phyloP scores from a whole-genome alignment of 2,888 invertebrate genomes.

The Erebia palarica region DNA sequence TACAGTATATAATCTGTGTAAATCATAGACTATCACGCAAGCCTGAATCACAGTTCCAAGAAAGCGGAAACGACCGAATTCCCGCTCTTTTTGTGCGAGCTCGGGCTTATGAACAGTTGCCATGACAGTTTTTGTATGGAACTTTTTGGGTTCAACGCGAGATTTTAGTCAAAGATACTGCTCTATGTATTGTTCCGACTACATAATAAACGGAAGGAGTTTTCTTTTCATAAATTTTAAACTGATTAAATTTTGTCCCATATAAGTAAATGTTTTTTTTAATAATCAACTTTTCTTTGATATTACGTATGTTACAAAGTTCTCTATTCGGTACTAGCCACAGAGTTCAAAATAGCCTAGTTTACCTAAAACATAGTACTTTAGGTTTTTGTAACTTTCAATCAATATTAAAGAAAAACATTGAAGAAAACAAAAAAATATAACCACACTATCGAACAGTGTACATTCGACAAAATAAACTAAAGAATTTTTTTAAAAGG shows the following conservation, averaged over 20 bases:
- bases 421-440: too few species aligned
- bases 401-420: too few species aligned
- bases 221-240: neutral
- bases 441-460: too few species aligned
- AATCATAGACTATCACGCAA: conserved; percentile 74
- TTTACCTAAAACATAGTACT: too few species aligned
- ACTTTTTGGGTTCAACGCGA: conserved; percentile 4
- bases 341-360: too few species aligned
- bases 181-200: neutral
- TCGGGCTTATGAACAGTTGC: conserved; percentile 51
- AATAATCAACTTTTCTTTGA: too few species aligned
- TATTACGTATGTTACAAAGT: too few species aligned
- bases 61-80: conserved; percentile 79
- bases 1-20: conserved; percentile 55
- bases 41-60: conserved; percentile 77
- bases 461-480: too few species aligned
- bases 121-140: conserved; percentile 30
- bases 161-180: neutral
- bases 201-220: neutral
- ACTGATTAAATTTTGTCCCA: too few species aligned
- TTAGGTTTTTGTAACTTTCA: too few species aligned
- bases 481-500: neutral
- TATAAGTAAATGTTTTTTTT: too few species aligned
- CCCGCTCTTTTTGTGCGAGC: conserved; percentile 65
- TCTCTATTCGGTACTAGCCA: too few species aligned